A percentile compares a stretch with the other conserved stretches of the same genome.
These are phyloP conservation scores for Plectus sambesii DNA, from an alignment of 1,140 invertebrate genomes.

Conservation along the genomic window DNA sequence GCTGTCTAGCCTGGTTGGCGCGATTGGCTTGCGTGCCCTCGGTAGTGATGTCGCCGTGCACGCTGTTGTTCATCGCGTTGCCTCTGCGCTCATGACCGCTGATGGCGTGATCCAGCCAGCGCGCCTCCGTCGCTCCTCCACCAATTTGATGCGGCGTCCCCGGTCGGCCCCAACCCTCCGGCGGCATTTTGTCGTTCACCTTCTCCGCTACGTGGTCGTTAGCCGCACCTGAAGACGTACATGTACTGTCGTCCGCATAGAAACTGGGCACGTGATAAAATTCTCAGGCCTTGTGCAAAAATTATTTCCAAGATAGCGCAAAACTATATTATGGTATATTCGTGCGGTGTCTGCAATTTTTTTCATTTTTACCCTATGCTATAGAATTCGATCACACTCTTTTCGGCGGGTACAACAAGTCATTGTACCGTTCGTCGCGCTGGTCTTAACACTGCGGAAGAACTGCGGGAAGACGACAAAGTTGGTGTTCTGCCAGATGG, in stretches of 20 bases:
- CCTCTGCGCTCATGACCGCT: conserved; percentile 25
- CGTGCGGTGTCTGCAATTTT: too few species aligned
- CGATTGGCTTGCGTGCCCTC: conserved; percentile 28
- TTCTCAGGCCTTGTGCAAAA: too few species aligned
- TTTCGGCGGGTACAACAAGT: too few species aligned
- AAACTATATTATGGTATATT: too few species aligned
- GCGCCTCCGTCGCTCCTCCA: conserved; percentile 21
- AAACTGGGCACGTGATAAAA: too few species aligned
- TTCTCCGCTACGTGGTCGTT: too few species aligned
- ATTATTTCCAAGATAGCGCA: too few species aligned
- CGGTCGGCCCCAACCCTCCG: conserved; percentile 38
- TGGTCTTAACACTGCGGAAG: conserved; percentile 22
- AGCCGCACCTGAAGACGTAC: too few species aligned
- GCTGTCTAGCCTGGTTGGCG: conserved; percentile 27
- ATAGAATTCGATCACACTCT: too few species aligned
- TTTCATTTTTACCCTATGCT: too few species aligned
- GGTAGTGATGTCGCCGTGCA: conserved; percentile 23
- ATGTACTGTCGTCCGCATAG: too few species aligned
- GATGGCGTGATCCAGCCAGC: conserved; percentile 30
- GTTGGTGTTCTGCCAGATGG: conserved; percentile 41
- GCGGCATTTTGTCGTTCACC: conserved; percentile 25
- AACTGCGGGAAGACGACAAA: conserved; percentile 39
- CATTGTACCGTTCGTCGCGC: too few species aligned
- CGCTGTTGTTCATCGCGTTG: conserved; percentile 19
- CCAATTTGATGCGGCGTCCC: conserved; percentile 29